Base-by-base conservation (phyloP, 2,113 vertebrate species). In the Balaenoptera acutorostrata region DNA sequence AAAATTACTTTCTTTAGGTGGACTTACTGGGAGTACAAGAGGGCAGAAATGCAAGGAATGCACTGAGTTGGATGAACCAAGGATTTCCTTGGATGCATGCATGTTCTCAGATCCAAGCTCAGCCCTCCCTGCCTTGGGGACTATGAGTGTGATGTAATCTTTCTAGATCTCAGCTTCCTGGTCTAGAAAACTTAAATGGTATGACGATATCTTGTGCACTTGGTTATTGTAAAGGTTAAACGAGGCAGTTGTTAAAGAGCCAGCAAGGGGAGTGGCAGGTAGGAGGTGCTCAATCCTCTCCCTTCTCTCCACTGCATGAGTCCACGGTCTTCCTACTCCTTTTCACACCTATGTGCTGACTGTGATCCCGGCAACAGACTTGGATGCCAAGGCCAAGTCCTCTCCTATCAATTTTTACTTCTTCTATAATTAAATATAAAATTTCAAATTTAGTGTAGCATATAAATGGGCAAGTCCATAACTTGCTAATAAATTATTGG, bases 371-470 rank as follows among this genome's bases (percentile, higher is more conserved):
- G 57, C 44, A 77, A 49, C 5, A 11, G 77, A 57, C 27, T 36
- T 4, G 27, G 18, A 84, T 61, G 15, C 12, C 44, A 88, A 86
- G n/a, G 52, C 8, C 78, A 95, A 33, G 36, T 74, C 63, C 49
- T 83, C 21, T 39, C 5, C 31, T 64, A 92, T 31, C 41, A 49
- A 82, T 46, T 72, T 92, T 75, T 25, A 95, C 61, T 89, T 93
- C 21, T 93, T 49, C 59, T 93, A 39, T 90, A 74, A 82, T 82
- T 93, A 86, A 52, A 72, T 44, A 68, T 29, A 95, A 96, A 94
- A 92, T 63, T 87, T 96, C 68, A 46, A 83, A 90, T 89, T 77
- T 41, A 87, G 44, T 31, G 68, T 27, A 95, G 87, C 78, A 72
- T 29, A 66, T 39, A 89, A 74, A 93, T 57, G 39, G 59, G 66